These are phyloP conservation scores for Agrypnus murinus DNA, from an alignment of 2,888 invertebrate genomes.

Conservation along the genomic window DNA sequence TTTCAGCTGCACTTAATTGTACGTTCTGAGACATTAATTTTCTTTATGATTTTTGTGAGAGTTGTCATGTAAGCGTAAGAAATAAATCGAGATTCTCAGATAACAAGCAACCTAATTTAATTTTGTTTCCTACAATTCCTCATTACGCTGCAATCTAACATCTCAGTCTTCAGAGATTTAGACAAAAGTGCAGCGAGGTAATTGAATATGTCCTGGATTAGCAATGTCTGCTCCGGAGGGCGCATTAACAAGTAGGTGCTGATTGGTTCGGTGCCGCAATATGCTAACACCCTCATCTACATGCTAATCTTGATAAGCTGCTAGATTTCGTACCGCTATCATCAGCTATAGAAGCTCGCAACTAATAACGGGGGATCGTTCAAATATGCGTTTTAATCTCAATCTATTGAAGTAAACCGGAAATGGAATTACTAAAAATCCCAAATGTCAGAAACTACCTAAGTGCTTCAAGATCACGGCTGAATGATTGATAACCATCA, in stretches of 20 bases:
- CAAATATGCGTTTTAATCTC: slow-evolving; percentile 36
- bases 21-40: neutral
- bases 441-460: slow-evolving; percentile 42
- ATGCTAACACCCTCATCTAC: slow-evolving; percentile 60
- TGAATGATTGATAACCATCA: slow-evolving; percentile 57
- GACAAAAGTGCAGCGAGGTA: slow-evolving; percentile 16
- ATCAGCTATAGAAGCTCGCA: slow-evolving; percentile 41
- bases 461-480: slow-evolving; percentile 35
- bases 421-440: slow-evolving; percentile 42
- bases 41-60: too few relatives aligned
- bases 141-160: too few relatives aligned
- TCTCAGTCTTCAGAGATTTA: neutral
- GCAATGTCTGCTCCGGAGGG: slow-evolving; percentile 27
- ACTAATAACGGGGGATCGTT: slow-evolving; percentile 44
- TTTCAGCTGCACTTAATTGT: neutral
- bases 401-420: slow-evolving; percentile 35
- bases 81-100: too few relatives aligned
- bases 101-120: too few relatives aligned
- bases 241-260: slow-evolving; percentile 51
- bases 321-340: slow-evolving; percentile 44
- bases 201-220: slow-evolving; percentile 31
- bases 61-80: too few relatives aligned
- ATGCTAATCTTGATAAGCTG: slow-evolving; percentile 58
- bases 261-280: slow-evolving; percentile 57
- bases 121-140: too few relatives aligned